Evolutionary conservation across 2,113 vertebrate genomes (phyloP).

Genomic region (Chroicocephalus ridibundus): DNA sequence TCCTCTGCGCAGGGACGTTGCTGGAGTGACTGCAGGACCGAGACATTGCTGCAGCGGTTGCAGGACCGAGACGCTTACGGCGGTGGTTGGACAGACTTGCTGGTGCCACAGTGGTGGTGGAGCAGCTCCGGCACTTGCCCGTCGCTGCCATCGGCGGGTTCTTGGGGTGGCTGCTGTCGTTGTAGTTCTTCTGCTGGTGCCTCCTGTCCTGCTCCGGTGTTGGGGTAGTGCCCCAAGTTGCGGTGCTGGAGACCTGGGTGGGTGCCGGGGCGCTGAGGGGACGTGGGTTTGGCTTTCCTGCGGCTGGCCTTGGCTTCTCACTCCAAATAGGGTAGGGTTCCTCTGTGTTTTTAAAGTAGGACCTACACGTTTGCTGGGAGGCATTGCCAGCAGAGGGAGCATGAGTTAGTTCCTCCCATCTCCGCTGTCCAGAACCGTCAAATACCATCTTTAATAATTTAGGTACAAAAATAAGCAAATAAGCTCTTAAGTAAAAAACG

Average conservation of each 20-base stretch:
- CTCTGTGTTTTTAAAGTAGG: neutral
- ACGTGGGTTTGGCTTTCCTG: neutral
- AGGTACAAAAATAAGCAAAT: neutral
- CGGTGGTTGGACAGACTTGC: rapidly evolving
- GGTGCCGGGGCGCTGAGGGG: neutral
- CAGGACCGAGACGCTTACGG: neutral
- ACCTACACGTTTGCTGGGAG: neutral
- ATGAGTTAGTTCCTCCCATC: neutral
- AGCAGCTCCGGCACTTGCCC: neutral
- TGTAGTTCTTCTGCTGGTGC: neutral
- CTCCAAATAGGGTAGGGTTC: too few relatives aligned
- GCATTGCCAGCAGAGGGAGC: constrained; percentile 63
- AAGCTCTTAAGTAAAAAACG: neutral
- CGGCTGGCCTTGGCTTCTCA: neutral
- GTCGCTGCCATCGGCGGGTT: rapidly evolving
- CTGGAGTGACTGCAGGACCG: neutral
- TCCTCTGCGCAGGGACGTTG: rapidly evolving
- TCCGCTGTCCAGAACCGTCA: rapidly evolving
- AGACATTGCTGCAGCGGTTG: neutral
- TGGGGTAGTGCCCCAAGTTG: neutral
- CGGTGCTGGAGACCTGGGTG: neutral
- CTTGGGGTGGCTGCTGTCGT: neutral
- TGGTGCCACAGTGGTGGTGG: neutral
- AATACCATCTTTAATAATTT: neutral
- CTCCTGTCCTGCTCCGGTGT: neutral